These are phyloP conservation scores for Excalfactoria chinensis DNA, from an alignment of 2,113 vertebrate species.

Conservation along the genomic window DNA sequence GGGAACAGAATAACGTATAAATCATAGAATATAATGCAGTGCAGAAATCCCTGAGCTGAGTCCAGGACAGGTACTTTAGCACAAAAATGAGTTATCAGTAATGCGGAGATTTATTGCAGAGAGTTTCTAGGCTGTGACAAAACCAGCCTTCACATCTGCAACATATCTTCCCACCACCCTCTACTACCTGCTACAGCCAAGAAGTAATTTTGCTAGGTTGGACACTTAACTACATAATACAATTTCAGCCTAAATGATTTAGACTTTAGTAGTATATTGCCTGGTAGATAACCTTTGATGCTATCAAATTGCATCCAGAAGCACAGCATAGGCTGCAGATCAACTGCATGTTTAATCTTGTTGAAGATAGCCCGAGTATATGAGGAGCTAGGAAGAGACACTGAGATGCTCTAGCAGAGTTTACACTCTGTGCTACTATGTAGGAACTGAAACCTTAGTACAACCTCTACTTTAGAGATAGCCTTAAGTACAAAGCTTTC, in stretches of 20 bases:
- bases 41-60: neutral
- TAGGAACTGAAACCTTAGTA: neutral
- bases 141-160: neutral
- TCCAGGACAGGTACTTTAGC: neutral
- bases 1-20: neutral
- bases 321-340: neutral
- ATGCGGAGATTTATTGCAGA: neutral
- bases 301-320: neutral
- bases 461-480: neutral
- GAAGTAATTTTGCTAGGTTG: neutral
- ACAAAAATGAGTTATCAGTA: neutral
- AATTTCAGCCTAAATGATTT: neutral
- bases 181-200: neutral
- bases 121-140: neutral
- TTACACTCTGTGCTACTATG: neutral
- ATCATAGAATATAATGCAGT: neutral
- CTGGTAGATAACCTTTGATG: neutral
- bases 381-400: neutral
- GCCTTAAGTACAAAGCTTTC: no score
- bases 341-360: neutral
- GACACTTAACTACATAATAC: neutral
- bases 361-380: fast-evolving
- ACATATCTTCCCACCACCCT: neutral
- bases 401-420: neutral
- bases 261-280: neutral